Evolutionary conservation across 2,113 vertebrate genomes (phyloP), one percentile per base, ranked within the genome.

Genomic region (Alligator mississippiensis): DNA sequence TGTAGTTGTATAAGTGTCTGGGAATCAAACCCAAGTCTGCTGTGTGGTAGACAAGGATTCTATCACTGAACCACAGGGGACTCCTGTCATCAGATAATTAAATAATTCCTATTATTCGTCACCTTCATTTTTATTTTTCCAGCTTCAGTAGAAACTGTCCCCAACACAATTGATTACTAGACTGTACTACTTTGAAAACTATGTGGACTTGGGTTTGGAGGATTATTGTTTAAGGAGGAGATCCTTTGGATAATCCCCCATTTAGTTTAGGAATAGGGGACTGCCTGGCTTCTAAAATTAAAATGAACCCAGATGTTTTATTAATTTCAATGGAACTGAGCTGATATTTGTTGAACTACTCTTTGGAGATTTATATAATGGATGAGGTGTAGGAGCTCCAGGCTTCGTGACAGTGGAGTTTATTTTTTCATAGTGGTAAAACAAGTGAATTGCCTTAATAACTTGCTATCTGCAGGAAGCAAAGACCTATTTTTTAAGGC

Each of bases 301-400:
- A 96, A 96, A 96, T 95, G 95, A 90, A 96, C 83, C 93, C 95
- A 74, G 88, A 89, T 93, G 78, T 93, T 90, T 95, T 92, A 90
- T 82, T 95, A 96, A 93, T 90, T 92, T 89, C 89, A 76, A 64
- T 94, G 77, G 93, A 96, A 92, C 84, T 88, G 94, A 90, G 95
- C 88, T 77, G 87, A 47, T 96, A 88, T 93, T 97, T 96, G 88
- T 84, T 94, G 93, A 97, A 70, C 94, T 91, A n/a, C 87, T 96
- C 96, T 97, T 94, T 87, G 84, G 96, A 97, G 96, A 96, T 96
- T 96, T 97, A 87, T 96, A 96, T 97, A 96, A 96, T 97, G 93
- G 89, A 97, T 97, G 97, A 97, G 89, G 72, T 94, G 92, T 79
- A 55, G 92, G 88, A 92, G 95, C 92, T 96, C 61, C 78, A 90